Conservation (phyloP, 1,140 invertebrate genomes). For the Drosophila sproati region DNA sequence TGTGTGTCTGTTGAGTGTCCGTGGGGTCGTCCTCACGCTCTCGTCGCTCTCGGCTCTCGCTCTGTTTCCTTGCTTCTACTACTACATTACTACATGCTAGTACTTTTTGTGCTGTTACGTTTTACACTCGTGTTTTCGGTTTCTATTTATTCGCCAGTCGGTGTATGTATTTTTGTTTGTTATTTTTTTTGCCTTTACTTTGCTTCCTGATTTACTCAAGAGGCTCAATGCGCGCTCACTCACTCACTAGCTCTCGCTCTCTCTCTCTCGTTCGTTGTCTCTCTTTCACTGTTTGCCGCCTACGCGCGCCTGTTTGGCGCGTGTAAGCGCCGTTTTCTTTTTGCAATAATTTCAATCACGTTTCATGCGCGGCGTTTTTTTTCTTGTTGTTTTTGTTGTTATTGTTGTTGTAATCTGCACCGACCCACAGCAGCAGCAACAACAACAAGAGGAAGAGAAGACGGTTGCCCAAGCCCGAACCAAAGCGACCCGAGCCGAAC, state of each 20-base stretch:
- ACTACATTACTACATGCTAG: conserved; percentile 78
- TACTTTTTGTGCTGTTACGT: conserved; percentile 72
- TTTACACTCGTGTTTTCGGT: conserved; percentile 61
- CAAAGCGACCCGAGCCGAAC: conserved; percentile 6
- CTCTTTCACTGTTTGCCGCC: conserved; percentile 47
- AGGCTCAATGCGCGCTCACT: conserved; percentile 32
- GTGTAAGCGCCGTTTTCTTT: conserved; percentile 73
- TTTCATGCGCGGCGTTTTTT: conserved; percentile 53
- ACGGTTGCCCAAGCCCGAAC: conserved; percentile 22
- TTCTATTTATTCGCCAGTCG: conserved; percentile 75
- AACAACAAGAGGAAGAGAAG: conserved; percentile 18
- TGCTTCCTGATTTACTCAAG: conserved; percentile 65
- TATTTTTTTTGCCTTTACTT: conserved; percentile 72
- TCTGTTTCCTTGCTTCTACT: conserved; percentile 45
- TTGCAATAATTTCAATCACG: conserved; percentile 80
- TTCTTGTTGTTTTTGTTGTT: conserved; percentile 24
- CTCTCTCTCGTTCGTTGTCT: conserved; percentile 17
- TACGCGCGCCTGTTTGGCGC: conserved; percentile 58
- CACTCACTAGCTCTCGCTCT: conserved; percentile 13
- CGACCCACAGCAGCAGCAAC: conserved; percentile 22
- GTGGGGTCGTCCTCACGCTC: conserved; percentile 45
- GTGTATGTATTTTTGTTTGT: conserved; percentile 70
- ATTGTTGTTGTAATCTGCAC: conserved; percentile 44
- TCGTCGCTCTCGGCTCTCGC: conserved; percentile 17
- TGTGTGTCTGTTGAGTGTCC: conserved; percentile 35